Percentiles rank a stretch among this genome's conserved stretches.
phyloP scores from a whole-genome alignment of 2,113 vertebrate genomes.

The Paradisaea rubra region DNA sequence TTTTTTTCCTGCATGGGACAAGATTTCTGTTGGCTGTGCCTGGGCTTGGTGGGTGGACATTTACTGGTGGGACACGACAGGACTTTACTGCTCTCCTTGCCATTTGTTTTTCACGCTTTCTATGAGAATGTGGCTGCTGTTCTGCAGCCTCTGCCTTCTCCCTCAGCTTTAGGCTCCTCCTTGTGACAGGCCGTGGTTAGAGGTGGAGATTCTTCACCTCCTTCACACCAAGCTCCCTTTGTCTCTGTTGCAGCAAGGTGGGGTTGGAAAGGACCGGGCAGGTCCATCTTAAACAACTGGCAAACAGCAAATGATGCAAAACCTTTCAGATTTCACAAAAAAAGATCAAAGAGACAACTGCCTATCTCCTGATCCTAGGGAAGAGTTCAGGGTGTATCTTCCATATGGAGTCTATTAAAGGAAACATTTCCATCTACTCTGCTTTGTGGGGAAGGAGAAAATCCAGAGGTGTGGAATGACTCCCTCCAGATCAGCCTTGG shows the following conservation, averaged over 20 bases:
- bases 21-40: background rate
- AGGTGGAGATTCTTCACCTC: background rate
- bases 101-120: background rate
- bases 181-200: background rate
- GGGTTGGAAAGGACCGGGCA: background rate
- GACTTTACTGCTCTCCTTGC: background rate
- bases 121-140: background rate
- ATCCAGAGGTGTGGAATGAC: background rate
- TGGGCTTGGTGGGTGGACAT: background rate
- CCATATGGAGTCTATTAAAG: background rate
- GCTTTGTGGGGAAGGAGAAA: background rate
- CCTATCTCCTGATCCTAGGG: background rate
- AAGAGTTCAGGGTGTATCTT: background rate
- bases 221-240: background rate
- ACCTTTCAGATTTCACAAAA: background rate
- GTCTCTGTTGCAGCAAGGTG: background rate
- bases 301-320: background rate
- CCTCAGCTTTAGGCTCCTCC: background rate
- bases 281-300: background rate
- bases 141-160: background rate
- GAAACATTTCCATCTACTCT: background rate
- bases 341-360: background rate
- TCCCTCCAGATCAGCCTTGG: background rate
- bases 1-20: background rate
- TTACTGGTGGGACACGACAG: background rate